phyloP scores from a whole-genome alignment of 2,797 vertebrate genomes.

The Mus caroli region DNA sequence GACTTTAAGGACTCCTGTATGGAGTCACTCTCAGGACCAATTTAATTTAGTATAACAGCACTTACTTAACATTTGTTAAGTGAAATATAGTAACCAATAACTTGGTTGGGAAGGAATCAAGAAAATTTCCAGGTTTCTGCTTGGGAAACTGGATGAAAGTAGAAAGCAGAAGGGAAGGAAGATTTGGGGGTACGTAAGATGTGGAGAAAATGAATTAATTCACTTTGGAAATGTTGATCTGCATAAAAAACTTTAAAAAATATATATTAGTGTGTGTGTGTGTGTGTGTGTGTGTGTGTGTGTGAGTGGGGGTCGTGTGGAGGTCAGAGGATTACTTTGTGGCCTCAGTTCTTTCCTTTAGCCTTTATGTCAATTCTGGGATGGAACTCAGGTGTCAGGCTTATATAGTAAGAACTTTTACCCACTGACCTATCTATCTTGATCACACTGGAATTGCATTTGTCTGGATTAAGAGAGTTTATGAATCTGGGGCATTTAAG shows the following conservation, averaged over 20 bases:
- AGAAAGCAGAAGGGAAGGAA: not conserved
- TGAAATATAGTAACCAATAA: conserved; percentile 12
- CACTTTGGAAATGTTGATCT: not conserved
- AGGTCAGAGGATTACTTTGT: not conserved
- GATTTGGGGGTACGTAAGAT: not conserved
- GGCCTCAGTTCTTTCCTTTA: too few relatives aligned
- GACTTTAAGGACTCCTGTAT: not conserved
- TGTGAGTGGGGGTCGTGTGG: not conserved
- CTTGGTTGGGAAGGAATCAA: conserved; percentile 27
- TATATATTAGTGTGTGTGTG: not conserved
- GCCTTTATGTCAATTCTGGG: not conserved
- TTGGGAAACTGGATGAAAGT: conserved; percentile 42
- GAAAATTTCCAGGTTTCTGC: not conserved
- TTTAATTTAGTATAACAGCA: not conserved
- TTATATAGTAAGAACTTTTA: not conserved
- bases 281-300: not conserved
- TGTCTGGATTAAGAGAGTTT: not conserved
- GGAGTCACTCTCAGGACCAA: not conserved
- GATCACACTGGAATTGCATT: not conserved
- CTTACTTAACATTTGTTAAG: conserved; percentile 22
- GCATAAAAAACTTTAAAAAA: not conserved
- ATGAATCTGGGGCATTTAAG: not conserved
- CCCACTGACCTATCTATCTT: not conserved
- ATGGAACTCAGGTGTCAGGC: not conserved
- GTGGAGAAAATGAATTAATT: conserved; percentile 22